Evolutionary conservation across 2,888 invertebrate species (phyloP).

Genomic region (Pachliopta kotzebuea): DNA sequence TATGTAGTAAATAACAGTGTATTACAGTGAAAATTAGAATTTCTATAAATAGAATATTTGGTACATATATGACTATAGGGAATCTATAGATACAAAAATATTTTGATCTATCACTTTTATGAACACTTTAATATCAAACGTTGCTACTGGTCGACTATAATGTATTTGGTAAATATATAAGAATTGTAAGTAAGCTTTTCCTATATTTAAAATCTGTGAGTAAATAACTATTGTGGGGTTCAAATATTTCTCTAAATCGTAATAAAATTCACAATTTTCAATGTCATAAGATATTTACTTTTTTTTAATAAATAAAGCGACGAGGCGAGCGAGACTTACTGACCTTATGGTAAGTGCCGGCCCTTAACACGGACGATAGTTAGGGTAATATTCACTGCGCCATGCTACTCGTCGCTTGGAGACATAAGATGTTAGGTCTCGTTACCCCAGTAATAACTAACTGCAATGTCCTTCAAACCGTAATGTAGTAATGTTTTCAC

Average conservation of each 20-base stretch:
- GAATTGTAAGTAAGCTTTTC: slow-evolving; percentile 33
- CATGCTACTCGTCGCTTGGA: no score
- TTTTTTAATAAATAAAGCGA: no score
- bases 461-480: no score
- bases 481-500: no score
- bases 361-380: no score
- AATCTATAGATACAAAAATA: slow-evolving; percentile 69
- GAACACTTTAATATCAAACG: slow-evolving; percentile 73
- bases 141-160: slow-evolving; percentile 61
- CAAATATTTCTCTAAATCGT: slow-evolving; percentile 36
- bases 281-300: slow-evolving; percentile 60
- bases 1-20: slow-evolving; percentile 1
- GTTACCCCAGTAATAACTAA: no score
- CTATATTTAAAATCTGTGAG: slow-evolving; percentile 33
- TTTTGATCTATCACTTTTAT: slow-evolving; percentile 73
- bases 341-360: no score
- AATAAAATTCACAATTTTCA: slow-evolving; percentile 33
- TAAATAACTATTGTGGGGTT: slow-evolving; percentile 37
- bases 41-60: slow-evolving; percentile 41
- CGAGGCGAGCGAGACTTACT: no score
- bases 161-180: slow-evolving; percentile 48
- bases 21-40: slow-evolving; percentile 35
- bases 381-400: no score
- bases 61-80: slow-evolving; percentile 43
- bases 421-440: no score